A percentile compares a stretch with the other conserved stretches of the same genome.
These are phyloP conservation scores for Aegotheles bennettii DNA, from an alignment of 2,113 vertebrate genomes.

Conservation along the genomic window DNA sequence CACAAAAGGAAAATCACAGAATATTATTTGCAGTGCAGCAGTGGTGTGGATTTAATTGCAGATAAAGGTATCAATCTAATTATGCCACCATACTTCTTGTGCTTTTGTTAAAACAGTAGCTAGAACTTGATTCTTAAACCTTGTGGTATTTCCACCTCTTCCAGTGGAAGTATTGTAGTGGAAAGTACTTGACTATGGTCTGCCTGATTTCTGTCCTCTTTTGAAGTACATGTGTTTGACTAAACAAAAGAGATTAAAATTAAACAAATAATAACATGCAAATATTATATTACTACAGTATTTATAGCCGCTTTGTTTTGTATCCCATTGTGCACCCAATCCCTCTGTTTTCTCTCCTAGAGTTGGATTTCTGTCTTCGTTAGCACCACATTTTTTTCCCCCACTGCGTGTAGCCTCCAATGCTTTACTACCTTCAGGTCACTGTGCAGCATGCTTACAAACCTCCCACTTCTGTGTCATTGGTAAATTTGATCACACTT, in stretches of 20 bases:
- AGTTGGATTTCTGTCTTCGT: neutral
- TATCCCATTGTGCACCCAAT: neutral
- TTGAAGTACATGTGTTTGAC: neutral
- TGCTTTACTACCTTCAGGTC: neutral
- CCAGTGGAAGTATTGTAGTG: neutral
- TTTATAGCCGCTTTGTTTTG: neutral
- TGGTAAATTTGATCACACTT: constrained; percentile 51
- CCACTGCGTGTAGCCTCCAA: neutral
- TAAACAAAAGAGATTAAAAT: neutral
- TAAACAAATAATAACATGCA: neutral
- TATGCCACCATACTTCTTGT: neutral
- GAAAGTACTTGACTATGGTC: neutral
- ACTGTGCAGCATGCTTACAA: neutral
- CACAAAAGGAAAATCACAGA: neutral
- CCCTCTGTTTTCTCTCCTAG: neutral
- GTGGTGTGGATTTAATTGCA: neutral
- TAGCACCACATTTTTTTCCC: neutral
- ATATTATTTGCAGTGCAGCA: neutral
- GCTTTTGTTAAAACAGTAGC: neutral
- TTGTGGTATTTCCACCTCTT: neutral
- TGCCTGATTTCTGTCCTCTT: neutral
- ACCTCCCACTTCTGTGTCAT: neutral
- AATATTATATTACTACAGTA: neutral
- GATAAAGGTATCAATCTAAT: neutral
- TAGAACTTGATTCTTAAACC: neutral